phyloP scores from a whole-genome alignment of 2,888 invertebrate species.

The Drosophila koepferae region DNA sequence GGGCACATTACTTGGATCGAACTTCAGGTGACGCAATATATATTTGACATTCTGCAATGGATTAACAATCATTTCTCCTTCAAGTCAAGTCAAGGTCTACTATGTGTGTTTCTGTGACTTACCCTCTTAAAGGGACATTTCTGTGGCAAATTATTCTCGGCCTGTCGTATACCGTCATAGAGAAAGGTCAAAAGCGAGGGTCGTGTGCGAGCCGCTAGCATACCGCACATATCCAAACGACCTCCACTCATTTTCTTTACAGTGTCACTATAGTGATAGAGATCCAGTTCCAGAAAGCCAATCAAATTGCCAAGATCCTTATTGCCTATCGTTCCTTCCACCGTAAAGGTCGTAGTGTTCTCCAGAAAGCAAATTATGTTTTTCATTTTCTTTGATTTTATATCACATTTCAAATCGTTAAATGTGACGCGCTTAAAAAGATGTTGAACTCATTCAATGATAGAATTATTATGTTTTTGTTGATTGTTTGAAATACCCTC shows the following conservation, averaged over 20 bases:
- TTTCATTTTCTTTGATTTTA: background rate
- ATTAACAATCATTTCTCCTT: background rate
- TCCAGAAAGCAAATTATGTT: background rate
- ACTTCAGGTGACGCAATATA: constrained; percentile 15
- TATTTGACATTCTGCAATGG: constrained; percentile 45
- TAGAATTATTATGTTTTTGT: background rate
- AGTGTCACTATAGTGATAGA: background rate
- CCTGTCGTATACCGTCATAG: background rate
- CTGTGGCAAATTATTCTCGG: background rate
- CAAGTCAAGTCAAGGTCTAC: background rate
- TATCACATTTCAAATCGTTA: background rate
- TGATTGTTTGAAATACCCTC: background rate
- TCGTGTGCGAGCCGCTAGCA: background rate
- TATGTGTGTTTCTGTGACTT: constrained; percentile 1
- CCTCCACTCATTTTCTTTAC: background rate
- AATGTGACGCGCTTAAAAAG: background rate
- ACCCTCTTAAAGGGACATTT: constrained; percentile 29
- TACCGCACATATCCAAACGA: constrained; percentile 5
- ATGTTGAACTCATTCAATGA: background rate
- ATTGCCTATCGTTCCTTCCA: background rate
- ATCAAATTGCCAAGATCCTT: background rate
- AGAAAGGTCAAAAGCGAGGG: constrained; percentile 1
- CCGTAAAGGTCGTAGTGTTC: background rate
- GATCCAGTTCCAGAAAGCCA: background rate
- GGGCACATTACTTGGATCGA: constrained; percentile 43